Conservation (phyloP, 1,140 invertebrate genomes). For the Adoxophyes honmai region DNA sequence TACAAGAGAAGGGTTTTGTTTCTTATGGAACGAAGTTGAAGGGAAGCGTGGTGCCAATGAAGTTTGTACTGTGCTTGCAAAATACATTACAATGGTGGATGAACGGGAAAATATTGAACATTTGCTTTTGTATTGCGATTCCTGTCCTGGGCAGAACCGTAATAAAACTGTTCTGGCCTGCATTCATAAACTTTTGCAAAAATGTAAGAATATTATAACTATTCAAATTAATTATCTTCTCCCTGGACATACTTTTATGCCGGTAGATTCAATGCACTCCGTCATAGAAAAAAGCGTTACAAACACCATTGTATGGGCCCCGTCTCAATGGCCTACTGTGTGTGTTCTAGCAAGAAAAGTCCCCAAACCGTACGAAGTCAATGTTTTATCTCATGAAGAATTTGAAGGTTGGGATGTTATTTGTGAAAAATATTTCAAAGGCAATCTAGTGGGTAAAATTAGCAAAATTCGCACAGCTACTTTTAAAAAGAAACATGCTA, state of each 20-base stretch:
- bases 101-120: background rate
- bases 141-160: conserved; percentile 7
- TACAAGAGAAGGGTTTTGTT: conserved; percentile 23
- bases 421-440: background rate
- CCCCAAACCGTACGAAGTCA: no score
- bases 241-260: background rate
- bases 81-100: conserved; percentile 1
- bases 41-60: conserved; percentile 3
- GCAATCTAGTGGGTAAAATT: no score
- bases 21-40: conserved; percentile 18
- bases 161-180: conserved; percentile 1
- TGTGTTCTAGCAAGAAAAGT: background rate
- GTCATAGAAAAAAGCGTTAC: background rate
- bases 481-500: no score
- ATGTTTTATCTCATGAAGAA: no score
- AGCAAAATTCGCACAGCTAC: no score
- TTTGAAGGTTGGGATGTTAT: background rate
- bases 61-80: background rate
- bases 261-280: background rate
- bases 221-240: background rate
- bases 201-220: background rate
- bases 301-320: background rate
- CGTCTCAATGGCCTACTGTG: background rate
- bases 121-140: background rate
- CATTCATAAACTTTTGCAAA: no score